Evolutionary conservation across 2,797 vertebrate genomes (phyloP).

Genomic region (Chelmon rostratus): DNA sequence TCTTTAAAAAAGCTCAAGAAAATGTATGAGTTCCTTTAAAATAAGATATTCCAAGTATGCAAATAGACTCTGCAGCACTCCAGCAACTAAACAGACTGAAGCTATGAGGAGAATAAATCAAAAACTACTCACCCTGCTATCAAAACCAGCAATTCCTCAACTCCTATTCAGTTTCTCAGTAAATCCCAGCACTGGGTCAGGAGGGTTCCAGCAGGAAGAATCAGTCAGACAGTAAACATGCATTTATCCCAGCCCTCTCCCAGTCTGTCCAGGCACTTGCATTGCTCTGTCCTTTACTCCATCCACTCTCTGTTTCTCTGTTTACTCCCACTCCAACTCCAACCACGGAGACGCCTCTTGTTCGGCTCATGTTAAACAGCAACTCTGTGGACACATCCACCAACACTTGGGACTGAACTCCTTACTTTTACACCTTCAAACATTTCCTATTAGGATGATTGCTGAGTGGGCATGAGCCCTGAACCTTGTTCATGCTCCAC

Average conservation of each 20-base stretch:
- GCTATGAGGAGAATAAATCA: background rate
- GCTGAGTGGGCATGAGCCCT: background rate
- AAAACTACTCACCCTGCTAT: slow-evolving; percentile 60
- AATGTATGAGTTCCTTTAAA: accelerated
- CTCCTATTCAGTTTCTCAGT: background rate
- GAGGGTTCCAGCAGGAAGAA: background rate
- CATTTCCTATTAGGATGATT: slow-evolving; percentile 4
- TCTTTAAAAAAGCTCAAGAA: background rate
- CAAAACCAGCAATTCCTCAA: background rate
- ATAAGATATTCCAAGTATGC: background rate
- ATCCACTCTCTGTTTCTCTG: slow-evolving; percentile 41
- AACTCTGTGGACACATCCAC: slow-evolving; percentile 13
- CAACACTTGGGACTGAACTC: background rate
- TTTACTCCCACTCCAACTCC: slow-evolving; percentile 59
- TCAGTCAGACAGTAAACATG: slow-evolving; percentile 23
- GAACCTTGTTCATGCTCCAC: background rate
- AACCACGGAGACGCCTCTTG: slow-evolving; percentile 57
- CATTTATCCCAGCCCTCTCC: slow-evolving; percentile 21
- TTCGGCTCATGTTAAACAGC: slow-evolving; percentile 35
- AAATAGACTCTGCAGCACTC: background rate
- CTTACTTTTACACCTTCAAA: background rate
- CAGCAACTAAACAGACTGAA: background rate
- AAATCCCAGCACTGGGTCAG: slow-evolving; percentile 20
- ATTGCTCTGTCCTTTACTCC: slow-evolving; percentile 56
- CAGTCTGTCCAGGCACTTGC: slow-evolving; percentile 32